Conservation (phyloP, 1,140 invertebrate genomes). For the Cephus cinctus region DNA sequence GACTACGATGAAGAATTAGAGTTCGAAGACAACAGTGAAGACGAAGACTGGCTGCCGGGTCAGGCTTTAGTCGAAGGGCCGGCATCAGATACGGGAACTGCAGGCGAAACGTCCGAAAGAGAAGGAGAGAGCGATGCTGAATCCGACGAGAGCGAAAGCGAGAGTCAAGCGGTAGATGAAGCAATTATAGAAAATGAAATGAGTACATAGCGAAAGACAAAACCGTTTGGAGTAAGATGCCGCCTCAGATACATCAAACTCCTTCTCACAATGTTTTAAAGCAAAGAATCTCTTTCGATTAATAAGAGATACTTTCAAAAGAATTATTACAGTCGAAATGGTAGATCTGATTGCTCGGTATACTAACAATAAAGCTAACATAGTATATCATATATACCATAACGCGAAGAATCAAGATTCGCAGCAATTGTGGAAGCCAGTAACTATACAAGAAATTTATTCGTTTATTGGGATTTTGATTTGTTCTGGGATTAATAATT, state of each 20-base stretch:
- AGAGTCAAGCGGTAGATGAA: no score
- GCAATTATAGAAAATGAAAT: no score
- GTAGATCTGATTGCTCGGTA: slow-evolving; percentile 22
- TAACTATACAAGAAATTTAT: slow-evolving; percentile 18
- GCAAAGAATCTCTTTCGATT: slow-evolving; percentile 15
- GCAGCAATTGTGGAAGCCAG: slow-evolving; percentile 7
- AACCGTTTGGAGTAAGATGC: slow-evolving; percentile 18
- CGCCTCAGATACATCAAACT: slow-evolving; percentile 17
- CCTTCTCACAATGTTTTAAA: slow-evolving; percentile 19
- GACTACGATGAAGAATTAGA: no score
- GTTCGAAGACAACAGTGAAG: no score
- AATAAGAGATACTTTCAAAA: slow-evolving; percentile 21
- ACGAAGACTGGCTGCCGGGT: no score
- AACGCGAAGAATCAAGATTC: slow-evolving; percentile 17
- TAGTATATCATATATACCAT: slow-evolving; percentile 18
- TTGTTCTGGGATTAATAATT: slow-evolving; percentile 16
- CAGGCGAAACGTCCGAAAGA: no score
- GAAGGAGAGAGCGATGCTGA: no score
- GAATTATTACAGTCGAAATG: slow-evolving; percentile 23
- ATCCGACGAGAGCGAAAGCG: no score
- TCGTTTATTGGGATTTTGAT: slow-evolving; percentile 21
- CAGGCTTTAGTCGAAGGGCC: no score
- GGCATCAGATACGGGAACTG: no score
- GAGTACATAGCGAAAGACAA: slow-evolving; percentile 22
- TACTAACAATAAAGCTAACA: slow-evolving; percentile 29